phyloP scores from a whole-genome alignment of 37 sponge, comb jelly and placozoan species.

The Spongilla lacustris region DNA sequence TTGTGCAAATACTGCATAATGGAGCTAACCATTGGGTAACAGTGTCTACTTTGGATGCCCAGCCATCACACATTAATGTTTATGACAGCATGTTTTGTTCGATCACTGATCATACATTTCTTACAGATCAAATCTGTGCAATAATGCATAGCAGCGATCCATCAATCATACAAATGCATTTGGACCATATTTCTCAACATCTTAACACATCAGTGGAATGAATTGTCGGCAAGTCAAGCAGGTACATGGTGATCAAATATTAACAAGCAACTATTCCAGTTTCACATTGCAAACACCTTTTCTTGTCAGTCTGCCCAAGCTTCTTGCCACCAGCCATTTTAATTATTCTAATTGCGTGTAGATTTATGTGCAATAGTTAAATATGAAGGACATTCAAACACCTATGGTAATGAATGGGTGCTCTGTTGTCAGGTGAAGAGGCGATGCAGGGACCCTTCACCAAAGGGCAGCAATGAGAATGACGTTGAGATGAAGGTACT shows the following conservation, averaged over 20 bases:
- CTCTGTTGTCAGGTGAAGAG: neutral
- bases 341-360: neutral
- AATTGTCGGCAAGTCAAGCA: neutral
- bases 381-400: too few species aligned
- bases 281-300: too few species aligned
- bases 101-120: neutral
- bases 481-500: neutral
- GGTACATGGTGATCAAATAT: neutral
- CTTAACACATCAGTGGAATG: neutral
- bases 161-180: neutral
- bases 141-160: too few species aligned
- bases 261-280: neutral
- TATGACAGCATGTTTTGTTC: slow-evolving; percentile 8
- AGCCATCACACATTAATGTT: neutral
- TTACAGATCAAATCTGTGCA: neutral
- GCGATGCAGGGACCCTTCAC: neutral
- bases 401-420: neutral
- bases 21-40: slow-evolving; percentile 28
- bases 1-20: slow-evolving; percentile 21
- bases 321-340: neutral
- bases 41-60: neutral
- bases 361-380: too few species aligned
- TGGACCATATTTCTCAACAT: neutral
- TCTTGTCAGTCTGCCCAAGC: neutral
- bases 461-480: neutral